Conservation (phyloP, 2,797 vertebrate genomes). For the Acipenser oxyrinchus region DNA sequence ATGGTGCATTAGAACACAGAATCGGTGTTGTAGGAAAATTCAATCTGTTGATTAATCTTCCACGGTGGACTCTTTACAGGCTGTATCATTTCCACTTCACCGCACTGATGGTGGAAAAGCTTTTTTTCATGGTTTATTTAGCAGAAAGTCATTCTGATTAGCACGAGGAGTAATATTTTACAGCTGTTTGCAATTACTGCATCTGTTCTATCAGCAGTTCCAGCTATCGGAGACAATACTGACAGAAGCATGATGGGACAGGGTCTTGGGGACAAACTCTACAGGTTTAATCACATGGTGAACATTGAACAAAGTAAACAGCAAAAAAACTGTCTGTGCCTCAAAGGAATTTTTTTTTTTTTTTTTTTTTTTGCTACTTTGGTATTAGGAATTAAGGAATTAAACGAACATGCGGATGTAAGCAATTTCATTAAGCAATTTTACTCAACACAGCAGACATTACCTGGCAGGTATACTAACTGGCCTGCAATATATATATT, state of each 20-base stretch:
- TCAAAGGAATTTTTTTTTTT: background rate
- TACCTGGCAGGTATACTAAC: no score
- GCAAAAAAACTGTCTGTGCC: background rate
- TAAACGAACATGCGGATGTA: no score
- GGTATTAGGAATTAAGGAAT: no score
- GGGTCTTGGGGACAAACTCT: slow-evolving; percentile 20
- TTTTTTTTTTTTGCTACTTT: background rate
- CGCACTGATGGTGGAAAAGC: slow-evolving; percentile 81
- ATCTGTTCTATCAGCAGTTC: slow-evolving; percentile 76
- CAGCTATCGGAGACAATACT: slow-evolving; percentile 59
- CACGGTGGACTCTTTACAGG: slow-evolving; percentile 54
- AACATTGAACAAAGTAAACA: background rate
- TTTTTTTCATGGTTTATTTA: slow-evolving; percentile 99
- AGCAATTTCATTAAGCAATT: no score
- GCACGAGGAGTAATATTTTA: slow-evolving; percentile 82
- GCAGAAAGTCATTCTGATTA: slow-evolving; percentile 94
- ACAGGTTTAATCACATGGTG: slow-evolving; percentile 29
- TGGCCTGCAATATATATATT: no score
- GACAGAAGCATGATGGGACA: slow-evolving; percentile 51
- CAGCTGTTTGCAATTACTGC: slow-evolving; percentile 84
- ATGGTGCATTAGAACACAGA: slow-evolving; percentile 46
- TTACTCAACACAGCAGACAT: no score
- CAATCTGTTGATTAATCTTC: slow-evolving; percentile 80
- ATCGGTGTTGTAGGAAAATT: slow-evolving; percentile 55
- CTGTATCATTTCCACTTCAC: slow-evolving; percentile 76